Evolutionary conservation across 1,140 invertebrate genomes (phyloP), one percentile per base, ranked within the genome.

Genomic region (Dendrolimus punctatus): DNA sequence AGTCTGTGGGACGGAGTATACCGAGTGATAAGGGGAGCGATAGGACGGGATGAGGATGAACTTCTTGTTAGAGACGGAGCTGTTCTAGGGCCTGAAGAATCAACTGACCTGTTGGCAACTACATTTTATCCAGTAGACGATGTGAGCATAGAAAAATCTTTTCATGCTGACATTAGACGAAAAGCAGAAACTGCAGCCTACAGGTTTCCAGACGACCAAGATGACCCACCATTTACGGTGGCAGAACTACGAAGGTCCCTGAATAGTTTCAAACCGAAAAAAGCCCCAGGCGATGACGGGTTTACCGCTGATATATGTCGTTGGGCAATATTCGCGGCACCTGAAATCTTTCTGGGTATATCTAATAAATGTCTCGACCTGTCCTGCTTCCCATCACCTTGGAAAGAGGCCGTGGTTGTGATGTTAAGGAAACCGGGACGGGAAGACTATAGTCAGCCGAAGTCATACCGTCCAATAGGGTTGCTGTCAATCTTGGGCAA

Each of bases 81-180:
- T 42, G 2, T 8, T 4, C 38, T 57, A 7, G 8, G 38, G 5
- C 40, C 46, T 8, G 6, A 38, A 36, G 38, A 45, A 4, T 58
- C 56, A 2, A 51, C 41, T 8, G 6, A 39, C 2, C 36, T 58
- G 1, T 10, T 58, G 7, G 57, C 57, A 2, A 39, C 42, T 5
- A 50, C 44, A 2, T 58, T 58, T 8, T 58, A 58, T 9, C 57
- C 57, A 0, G 41, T 47, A 36, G 57, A 58, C 51, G 3, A 4
- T 0, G 37, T 6, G 23, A 6, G 37, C 3, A 40, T 6, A 2
- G 48, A 58, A 7, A 51, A 10, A n/a, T 5, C 5, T 5, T 6
- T 10, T 4, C 51, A 53, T 39, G n/a, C 9, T 7, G 8, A 7
- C 6, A 53, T 6, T 2, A 49, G 42, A 8, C 6, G 10, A 39